Evolutionary conservation across 2,888 invertebrate species (phyloP).

Genomic region (Crossocerus cetratus): DNA sequence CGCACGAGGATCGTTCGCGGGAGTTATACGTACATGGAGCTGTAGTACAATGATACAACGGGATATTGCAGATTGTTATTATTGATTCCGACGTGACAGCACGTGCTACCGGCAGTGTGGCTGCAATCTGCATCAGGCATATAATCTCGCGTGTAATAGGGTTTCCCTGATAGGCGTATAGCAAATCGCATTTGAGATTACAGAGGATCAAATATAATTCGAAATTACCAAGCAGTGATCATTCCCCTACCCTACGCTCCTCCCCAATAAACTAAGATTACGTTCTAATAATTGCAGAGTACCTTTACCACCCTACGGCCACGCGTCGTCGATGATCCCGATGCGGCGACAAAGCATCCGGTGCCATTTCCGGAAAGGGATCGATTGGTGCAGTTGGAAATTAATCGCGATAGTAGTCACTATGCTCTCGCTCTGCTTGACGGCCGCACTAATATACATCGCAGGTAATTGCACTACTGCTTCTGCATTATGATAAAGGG

Average conservation of each 20-base stretch:
- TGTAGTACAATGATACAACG: too few relatives aligned
- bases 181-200: not conserved
- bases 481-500: not conserved
- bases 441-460: conserved; percentile 91
- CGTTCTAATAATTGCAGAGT: conserved; percentile 61
- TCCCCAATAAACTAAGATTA: conserved; percentile 5
- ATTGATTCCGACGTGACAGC: too few relatives aligned
- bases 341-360: conserved; percentile 80
- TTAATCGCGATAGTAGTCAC: conserved; percentile 93
- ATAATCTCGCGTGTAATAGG: not conserved
- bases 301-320: conserved; percentile 74
- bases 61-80: too few relatives aligned
- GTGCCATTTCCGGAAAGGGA: conserved; percentile 92
- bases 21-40: too few relatives aligned
- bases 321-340: conserved; percentile 75
- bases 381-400: conserved; percentile 94
- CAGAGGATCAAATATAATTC: not conserved
- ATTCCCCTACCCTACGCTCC: not conserved
- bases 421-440: conserved; percentile 88
- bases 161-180: not conserved
- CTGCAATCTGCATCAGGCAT: too few relatives aligned
- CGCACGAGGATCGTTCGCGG: conserved; percentile 36
- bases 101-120: too few relatives aligned
- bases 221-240: not conserved
- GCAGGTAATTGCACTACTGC: conserved; percentile 82